Evolutionary conservation across 2,888 invertebrate genomes (phyloP), one percentile per base, ranked within the genome.

Genomic region (Leucophora obtusa): DNA sequence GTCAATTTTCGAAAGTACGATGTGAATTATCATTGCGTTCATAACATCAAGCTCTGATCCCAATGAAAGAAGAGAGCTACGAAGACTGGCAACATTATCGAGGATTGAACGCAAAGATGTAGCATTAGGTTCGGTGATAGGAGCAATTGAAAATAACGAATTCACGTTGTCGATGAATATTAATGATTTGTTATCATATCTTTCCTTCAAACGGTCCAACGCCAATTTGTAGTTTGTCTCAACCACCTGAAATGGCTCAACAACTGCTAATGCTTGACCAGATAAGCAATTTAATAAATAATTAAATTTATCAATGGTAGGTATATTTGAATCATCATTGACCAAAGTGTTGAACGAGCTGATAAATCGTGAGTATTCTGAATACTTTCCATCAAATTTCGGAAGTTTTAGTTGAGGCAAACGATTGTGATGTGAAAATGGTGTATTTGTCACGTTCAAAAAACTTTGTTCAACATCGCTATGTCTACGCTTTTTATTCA

Each of bases 241-340:
- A 17, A 35, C 28, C 2, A 70, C 70, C 28, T 38, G 60, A 50
- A 70, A 60, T 7, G 50, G 35, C 33, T 70, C 70, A 17, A 60
- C 11, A 28, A 60, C 60, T 18, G 71, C 51, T 14, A 51, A 51
- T 1, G 70, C 70, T 50, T 59, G 59, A 24, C 70, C 70, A n/a
- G 47, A 58, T 15, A 60, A 62, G n/a, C 60, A 71, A 60, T 62
- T 51, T 33, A 70, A 21, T 1, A 70, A 10, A 15, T 69, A 58
- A 18, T 69, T 69, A 38, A 54, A 70, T 33, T 60, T 62, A 7
- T 43, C 43, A 11, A 43, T 24, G 5, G 24, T 24, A 2, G 24
- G 24, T 2, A 24, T 24, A 24, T 24, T 24, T 24, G 24, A 24
- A 24, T 24, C 24, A 3, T 24, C 24, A 24, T 24, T 24, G 24